phyloP scores from a whole-genome alignment of 2,888 invertebrate genomes.

The Brassicogethes aeneus region DNA sequence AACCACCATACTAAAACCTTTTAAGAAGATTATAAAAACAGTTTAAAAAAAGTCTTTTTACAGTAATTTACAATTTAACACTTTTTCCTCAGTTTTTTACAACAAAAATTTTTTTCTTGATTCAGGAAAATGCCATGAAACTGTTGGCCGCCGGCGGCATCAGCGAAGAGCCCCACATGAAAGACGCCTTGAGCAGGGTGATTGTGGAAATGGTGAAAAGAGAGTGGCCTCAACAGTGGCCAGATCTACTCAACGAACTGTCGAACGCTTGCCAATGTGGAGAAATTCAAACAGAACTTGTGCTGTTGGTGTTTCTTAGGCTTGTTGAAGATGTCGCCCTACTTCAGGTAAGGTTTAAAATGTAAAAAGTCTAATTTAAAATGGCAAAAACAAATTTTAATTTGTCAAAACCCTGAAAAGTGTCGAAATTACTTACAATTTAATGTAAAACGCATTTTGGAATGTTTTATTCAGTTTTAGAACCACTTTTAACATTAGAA shows the following conservation, averaged over 20 bases:
- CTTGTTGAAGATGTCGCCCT: slow-evolving; percentile 90
- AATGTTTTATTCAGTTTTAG: neutral
- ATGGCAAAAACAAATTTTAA: neutral
- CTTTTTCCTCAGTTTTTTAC: slow-evolving; percentile 5
- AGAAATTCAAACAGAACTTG: slow-evolving; percentile 83
- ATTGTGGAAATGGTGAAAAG: slow-evolving; percentile 94
- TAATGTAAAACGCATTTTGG: slow-evolving; percentile 2
- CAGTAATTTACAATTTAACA: neutral
- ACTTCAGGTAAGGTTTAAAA: slow-evolving; percentile 53
- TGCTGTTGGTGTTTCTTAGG: slow-evolving; percentile 78
- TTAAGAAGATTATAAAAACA: no score
- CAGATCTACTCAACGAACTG: slow-evolving; percentile 71
- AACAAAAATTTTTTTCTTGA: neutral
- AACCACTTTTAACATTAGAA: no score
- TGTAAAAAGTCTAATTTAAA: neutral
- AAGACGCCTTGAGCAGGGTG: slow-evolving; percentile 80
- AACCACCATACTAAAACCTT: no score
- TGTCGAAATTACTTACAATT: neutral
- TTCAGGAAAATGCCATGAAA: slow-evolving; percentile 79
- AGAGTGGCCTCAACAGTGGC: slow-evolving; percentile 98
- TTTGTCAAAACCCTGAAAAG: neutral
- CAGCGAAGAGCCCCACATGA: slow-evolving; percentile 65
- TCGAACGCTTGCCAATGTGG: slow-evolving; percentile 75
- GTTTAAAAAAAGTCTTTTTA: neutral
- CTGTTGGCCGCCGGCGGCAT: slow-evolving; percentile 68